Base-by-base conservation (phyloP, 2,888 invertebrate species). In the Aporophyla lueneburgensis region DNA sequence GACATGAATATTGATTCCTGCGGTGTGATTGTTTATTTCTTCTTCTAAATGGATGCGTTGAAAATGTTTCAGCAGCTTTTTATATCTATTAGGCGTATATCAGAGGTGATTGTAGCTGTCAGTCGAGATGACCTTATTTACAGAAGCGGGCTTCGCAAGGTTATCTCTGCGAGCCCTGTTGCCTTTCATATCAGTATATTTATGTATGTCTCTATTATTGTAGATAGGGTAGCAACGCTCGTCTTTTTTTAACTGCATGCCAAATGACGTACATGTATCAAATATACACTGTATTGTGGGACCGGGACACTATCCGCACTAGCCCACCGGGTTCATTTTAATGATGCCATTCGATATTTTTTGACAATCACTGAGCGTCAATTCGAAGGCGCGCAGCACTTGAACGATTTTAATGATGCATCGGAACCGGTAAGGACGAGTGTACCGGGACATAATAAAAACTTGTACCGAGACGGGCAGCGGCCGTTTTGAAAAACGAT, bases 371-470 rank as follows among this genome's bases (percentile, higher is more conserved):
- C 86, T 86, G 88, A 89, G 89, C 88, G 88, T 91, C 91, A 91
- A 93, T 92, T 92, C 91, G 90, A 80, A 84, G 87, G 88, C 88
- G 88, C 88, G 88, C 88, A 89, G 88, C 87, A 88, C 89, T 90
- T 87, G 91, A 87, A 88, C 89, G 88, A 88, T 90, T 91, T 91
- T 94, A 94, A 95, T 92, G 93, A 94, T 93, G 92, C 91, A 89
- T 90, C 89, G 84, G 89, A 93, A 95, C 94, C 94, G 93, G 94
- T 94, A 92, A 88, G 79, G 82, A 82, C 87, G 76, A 84, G 79
- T 83, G 83, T 85, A 87, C 88, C 86, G 87, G 87, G 87, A 88
- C 90, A 88, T 87, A 84, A 91, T 92, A 94, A 94, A 94, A 94
- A 93, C 92, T 90, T 91, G 93, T 90, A 91, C 76, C 81, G 89